Percentiles rank a stretch among this genome's conserved stretches.
Evolutionary conservation across 2,797 vertebrate genomes (phyloP).

Genomic region (Lacerta bilineata): DNA sequence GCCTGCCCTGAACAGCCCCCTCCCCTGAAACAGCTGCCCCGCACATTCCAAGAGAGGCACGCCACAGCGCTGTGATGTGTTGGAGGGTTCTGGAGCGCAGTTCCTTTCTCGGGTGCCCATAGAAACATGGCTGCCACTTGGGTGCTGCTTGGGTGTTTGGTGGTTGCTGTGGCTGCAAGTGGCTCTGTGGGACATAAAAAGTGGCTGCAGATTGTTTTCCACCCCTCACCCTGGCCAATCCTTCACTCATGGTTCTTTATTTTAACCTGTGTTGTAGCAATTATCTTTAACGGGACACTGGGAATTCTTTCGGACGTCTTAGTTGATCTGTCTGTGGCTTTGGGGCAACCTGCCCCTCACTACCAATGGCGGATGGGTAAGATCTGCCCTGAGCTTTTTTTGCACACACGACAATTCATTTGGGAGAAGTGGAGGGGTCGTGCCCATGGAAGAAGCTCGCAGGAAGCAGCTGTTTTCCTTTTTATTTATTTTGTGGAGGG

Average conservation of each 20-base stretch:
- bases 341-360: constrained; percentile 62
- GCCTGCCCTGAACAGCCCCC: not conserved
- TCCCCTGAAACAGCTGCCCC: not conserved
- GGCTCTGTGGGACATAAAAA: too few relatives aligned
- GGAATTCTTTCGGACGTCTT: constrained; percentile 40
- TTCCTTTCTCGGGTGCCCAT: too few relatives aligned
- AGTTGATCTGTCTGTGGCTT: constrained; percentile 56
- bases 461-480: constrained; percentile 63
- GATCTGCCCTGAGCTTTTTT: constrained; percentile 13
- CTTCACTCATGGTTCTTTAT: too few relatives aligned
- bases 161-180: not conserved
- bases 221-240: fast-evolving
- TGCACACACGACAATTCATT: constrained; percentile 13
- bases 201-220: too few relatives aligned
- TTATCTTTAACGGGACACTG: constrained; percentile 38
- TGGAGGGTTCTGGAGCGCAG: not conserved
- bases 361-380: constrained; percentile 42
- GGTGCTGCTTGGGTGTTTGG: not conserved
- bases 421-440: constrained; percentile 45
- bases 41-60: not conserved
- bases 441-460: constrained; percentile 42
- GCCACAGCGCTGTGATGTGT: too few relatives aligned
- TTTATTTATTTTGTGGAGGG: constrained; percentile 56
- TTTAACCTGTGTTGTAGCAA: too few relatives aligned
- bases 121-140: too few relatives aligned